Conservation (phyloP, 1,140 invertebrate genomes). For the Lepidostoma basale region DNA sequence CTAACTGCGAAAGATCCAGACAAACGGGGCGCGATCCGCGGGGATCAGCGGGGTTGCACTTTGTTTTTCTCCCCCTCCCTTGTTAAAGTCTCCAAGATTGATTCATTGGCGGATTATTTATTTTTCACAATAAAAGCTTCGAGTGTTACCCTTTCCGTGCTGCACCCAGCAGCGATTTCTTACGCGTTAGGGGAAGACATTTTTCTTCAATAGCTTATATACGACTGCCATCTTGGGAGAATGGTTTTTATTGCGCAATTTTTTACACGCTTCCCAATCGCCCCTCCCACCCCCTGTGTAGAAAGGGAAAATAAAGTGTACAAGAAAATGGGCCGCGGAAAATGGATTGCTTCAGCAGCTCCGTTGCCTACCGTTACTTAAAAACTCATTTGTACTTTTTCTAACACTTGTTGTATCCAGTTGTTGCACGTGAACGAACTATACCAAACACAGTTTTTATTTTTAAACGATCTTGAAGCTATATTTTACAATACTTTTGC, state of each 20-base stretch:
- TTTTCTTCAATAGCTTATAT: conserved; percentile 12
- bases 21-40: neutral
- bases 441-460: too few species aligned
- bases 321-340: neutral
- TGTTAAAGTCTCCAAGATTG: conserved; percentile 33
- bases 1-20: conserved; percentile 7
- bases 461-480: too few species aligned
- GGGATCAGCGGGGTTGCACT: conserved; percentile 10
- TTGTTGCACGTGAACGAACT: too few species aligned
- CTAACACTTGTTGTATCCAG: too few species aligned
- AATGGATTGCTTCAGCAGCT: too few species aligned
- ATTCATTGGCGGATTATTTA: conserved; percentile 47
- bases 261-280: conserved; percentile 3
- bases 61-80: conserved; percentile 1
- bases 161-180: conserved; percentile 4
- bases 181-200: neutral
- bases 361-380: too few species aligned
- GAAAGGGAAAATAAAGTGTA: neutral
- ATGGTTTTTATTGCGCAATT: conserved; percentile 21
- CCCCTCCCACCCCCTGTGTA: neutral
- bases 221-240: conserved; percentile 2
- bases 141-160: conserved; percentile 35
- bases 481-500: too few species aligned
- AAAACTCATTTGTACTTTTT: too few species aligned
- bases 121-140: conserved; percentile 44